Base-by-base conservation (phyloP, 2,888 invertebrate genomes). In the Copidosoma aretas region DNA sequence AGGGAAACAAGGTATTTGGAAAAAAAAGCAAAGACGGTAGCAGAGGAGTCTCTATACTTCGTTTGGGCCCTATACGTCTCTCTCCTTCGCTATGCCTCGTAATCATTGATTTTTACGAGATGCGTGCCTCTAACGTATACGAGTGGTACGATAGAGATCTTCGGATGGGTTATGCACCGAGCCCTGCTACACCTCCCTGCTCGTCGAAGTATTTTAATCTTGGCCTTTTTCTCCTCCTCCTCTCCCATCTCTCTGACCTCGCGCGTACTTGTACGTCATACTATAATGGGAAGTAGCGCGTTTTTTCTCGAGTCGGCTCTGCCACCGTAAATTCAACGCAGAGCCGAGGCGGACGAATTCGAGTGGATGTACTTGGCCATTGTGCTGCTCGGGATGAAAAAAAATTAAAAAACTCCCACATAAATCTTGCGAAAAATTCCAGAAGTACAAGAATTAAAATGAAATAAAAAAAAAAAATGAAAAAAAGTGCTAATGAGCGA, bases 61-160 rank as follows among this genome's bases (percentile, higher is more conserved):
- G 21, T 39, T 43, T 21, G 25, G 14, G 32, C 19, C 64, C 49
- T 8, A 15, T 53, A 58, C 22, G n/a, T n/a, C n/a, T n/a, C n/a
- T n/a, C n/a, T n/a, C 32, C 32, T 32, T 32, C 32, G 32, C 32
- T 73, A 78, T 77, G 74, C 74, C 76, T 77, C 79, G 76, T 81
- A 81, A 80, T 80, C 79, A 80, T 78, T 75, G 77, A 79, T 78
- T 80, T 80, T 81, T 80, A 80, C 77, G 79, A 80, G 75, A 71
- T 73, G 70, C 71, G 67, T 70, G 74, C 68, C 39, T 41, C 17
- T 41, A 21, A n/a, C 21, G 19, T 21, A 72, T 67, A 74, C 79
- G 78, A 77, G n/a, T n/a, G n/a, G 77, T 78, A 77, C 75, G 80
- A 81, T 81, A 81, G 78, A 79, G 80, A 81, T 81, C 80, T 81